Evolutionary conservation across 1,140 invertebrate species (phyloP), one percentile per base, ranked within the genome.

Genomic region (Cyclina sinensis): DNA sequence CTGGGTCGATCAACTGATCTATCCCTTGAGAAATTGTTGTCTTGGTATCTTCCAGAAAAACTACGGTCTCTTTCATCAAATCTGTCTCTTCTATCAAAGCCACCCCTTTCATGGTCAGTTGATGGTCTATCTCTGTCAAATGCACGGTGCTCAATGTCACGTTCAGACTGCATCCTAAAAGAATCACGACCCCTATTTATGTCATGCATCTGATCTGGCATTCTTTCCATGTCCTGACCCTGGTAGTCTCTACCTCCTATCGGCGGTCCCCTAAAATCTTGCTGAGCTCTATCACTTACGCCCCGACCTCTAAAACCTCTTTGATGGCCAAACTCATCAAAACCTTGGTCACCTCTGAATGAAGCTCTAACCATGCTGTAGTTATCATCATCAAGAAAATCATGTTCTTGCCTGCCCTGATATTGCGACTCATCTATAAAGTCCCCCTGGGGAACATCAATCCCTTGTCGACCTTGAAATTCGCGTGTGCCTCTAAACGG

Each of bases 11-110:
- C 65, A 14, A 37, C 37, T 18, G 65, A 18, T 37, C 65, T 35
- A 70, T 37, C 35, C 37, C 32, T 37, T n/a, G 59, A 1, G 0
- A 32, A 3, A 5, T 39, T 27, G 14, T 9, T 27, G 65, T 70
- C 65, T 37, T 39, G 7, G 5, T 70, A 37, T 37, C 57, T 70
- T 37, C 18, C 65, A 4, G 11, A 70, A 37, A 16, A 70, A 37
- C 65, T 70, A 70, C 37, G 35, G 37, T 70, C 65, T 70, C 65
- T 70, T 37, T 70, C 37, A 70, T 70, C 65, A 37, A 37, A 37
- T 27, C 32, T 70, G 1, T 70, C 65, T 35, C 30, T 5, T 70
- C 65, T 70, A n/a, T 70, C 32, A 70, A 37, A 70, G 4, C 24
- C 65, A 35, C 65, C 16, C 18, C 65, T 70, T 35, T 70, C 65